Percentiles rank a stretch among this genome's conserved stretches.
These are phyloP conservation scores for Agrochola macilenta DNA, from an alignment of 2,888 invertebrate genomes.

Conservation along the genomic window DNA sequence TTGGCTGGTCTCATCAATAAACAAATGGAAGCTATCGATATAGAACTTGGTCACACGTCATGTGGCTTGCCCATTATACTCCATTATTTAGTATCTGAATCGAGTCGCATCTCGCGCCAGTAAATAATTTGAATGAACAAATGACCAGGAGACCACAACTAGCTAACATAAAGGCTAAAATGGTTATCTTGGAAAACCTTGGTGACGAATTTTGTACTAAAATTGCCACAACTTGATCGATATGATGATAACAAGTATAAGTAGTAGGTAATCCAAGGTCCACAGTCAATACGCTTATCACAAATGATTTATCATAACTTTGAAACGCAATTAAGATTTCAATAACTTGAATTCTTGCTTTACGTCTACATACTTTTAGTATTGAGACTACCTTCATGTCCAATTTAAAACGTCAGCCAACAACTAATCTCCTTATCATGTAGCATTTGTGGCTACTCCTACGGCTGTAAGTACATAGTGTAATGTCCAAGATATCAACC, in stretches of 20 bases:
- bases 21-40: constrained; percentile 48
- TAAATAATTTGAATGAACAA: neutral
- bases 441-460: constrained; percentile 25
- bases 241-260: neutral
- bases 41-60: constrained; percentile 8
- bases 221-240: constrained; percentile 1
- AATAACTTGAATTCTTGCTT: neutral
- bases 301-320: constrained; percentile 4
- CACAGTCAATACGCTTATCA: constrained; percentile 35
- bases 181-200: neutral
- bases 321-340: constrained; percentile 7
- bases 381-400: constrained; percentile 6
- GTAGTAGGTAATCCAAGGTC: constrained; percentile 12
- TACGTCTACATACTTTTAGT: neutral
- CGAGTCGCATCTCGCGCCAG: neutral
- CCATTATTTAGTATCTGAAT: neutral
- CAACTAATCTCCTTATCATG: constrained; percentile 35
- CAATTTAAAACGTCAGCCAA: constrained; percentile 30
- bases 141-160: neutral
- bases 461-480: constrained; percentile 20
- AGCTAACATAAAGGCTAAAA: neutral
- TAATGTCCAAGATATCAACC: constrained; percentile 38
- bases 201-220: neutral
- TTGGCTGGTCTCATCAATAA: constrained; percentile 51
- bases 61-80: constrained; percentile 16